Evolutionary conservation across 1,140 invertebrate genomes (phyloP).

Genomic region (Caerostris darwini): DNA sequence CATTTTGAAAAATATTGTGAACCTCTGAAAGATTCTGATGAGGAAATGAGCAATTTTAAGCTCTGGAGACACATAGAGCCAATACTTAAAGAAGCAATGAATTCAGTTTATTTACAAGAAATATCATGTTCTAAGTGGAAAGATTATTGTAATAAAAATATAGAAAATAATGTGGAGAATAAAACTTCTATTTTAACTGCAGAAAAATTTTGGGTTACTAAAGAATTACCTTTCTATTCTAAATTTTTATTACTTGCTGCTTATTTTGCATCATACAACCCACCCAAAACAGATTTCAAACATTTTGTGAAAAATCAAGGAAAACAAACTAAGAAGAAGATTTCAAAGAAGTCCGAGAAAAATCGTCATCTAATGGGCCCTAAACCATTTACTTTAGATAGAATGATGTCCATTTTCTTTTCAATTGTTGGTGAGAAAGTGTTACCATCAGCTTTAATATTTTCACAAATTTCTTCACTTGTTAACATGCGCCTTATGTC

Average conservation of each 20-base stretch:
- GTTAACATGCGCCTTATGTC: constrained; percentile 42
- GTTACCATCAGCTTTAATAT: constrained; percentile 90
- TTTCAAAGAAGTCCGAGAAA: constrained; percentile 80
- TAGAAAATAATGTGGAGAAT: neutral
- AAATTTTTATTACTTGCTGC: constrained; percentile 94
- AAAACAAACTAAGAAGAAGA: constrained; percentile 67
- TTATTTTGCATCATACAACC: constrained; percentile 95
- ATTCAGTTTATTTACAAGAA: constrained; percentile 90
- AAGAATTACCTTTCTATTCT: constrained; percentile 93
- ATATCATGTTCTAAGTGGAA: constrained; percentile 80
- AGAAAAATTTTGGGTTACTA: constrained; percentile 83
- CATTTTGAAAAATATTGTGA: constrained; percentile 88
- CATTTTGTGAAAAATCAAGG: constrained; percentile 84
- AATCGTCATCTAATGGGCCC: constrained; percentile 86
- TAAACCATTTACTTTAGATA: constrained; percentile 90
- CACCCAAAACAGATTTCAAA: constrained; percentile 90
- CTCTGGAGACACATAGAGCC: constrained; percentile 91
- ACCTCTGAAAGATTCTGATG: constrained; percentile 86
- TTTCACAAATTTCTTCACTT: constrained; percentile 67
- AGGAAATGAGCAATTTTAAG: constrained; percentile 85
- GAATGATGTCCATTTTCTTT: constrained; percentile 95
- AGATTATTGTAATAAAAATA: constrained; percentile 79
- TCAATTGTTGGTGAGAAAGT: constrained; percentile 92
- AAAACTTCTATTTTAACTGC: constrained; percentile 84
- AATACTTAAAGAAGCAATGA: constrained; percentile 88